Base-by-base conservation (phyloP, 2,888 invertebrate species). In the Callosobruchus maculatus region DNA sequence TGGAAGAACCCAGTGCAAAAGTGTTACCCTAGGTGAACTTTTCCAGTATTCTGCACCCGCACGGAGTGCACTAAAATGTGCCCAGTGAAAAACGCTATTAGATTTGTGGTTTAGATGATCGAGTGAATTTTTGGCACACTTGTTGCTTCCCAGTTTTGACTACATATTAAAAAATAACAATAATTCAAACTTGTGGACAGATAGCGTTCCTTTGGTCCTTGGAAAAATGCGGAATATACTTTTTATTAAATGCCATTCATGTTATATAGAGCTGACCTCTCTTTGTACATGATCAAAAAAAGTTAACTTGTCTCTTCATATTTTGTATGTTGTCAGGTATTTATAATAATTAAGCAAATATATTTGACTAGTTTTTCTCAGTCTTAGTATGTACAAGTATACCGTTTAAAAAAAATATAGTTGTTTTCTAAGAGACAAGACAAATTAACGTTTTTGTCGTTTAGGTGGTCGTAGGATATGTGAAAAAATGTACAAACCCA, bases 361-460 rank as follows among this genome's bases (percentile, higher is more conserved):
- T 69, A 67, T 71, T 69, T 74, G 78, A 77, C 78, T 78, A 78
- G 78, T 72, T 49, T 70, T 72, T 72, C 74, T 78, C 78, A 77
- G 78, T 78, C 78, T 78, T 73, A 71, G 69, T 73, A 70, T 73
- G 70, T 71, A 76, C 71, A 71, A 22, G 68, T 67, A 72, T 66
- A 72, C 68, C n/a, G 71, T 49, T 49, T 49, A 73, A 74, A 76
- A 72, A 76, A 73, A 74, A 73, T 73, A 72, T 76, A 75, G 73
- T 22, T 69, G 72, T 71, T 70, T 49, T 74, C 22, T 68, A 74
- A 22, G 73, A 71, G 68, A 70, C 21, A 71, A 74, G 78, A 77
- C 76, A 78, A 78, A 78, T 77, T 77, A 77, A 78, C 77, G 76
- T 73, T 72, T 75, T 76, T 75, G 22, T n/a, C 67, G 70, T 71